Evolutionary conservation across 2,797 vertebrate genomes (phyloP), one percentile per base, ranked within the genome.

Genomic region (Anabacerthia variegaticeps): DNA sequence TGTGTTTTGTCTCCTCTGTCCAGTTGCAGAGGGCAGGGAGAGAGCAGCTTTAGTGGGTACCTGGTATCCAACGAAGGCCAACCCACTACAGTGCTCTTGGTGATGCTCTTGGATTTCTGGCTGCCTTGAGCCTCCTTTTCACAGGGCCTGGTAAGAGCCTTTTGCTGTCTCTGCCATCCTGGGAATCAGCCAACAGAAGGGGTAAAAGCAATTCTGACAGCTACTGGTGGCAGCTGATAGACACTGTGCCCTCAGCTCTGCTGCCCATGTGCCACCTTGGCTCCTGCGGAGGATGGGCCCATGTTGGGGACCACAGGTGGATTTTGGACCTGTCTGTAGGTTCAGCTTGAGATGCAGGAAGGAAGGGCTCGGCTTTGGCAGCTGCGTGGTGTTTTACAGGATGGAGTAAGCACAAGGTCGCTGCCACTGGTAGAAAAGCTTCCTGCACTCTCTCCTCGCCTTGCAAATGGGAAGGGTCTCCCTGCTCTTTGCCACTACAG

Each of bases 241-340:
- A 32, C 16, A 43, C 44, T 0, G 0, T 41, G 46, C 22, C 66
- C 28, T 43, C 18, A 19, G 51, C 32, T 69, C 39, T 63, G 52
- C 71, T 74, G 28, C 14, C 46, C 34, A 3, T 1, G 0, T 26
- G 28, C 28, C 30, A 56, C 22, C 27, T 43, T 46, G 24, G 34
- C 18, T 69, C 7, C 55, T 80, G 54, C 43, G 61, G 76, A 87
- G 32, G 12, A 2, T 80, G 20, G 28, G 46, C 32, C 65, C 15
- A 24, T 92, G 13, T 4, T 51, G 10, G 18, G n/a, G 46, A n/a
- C 41, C 23, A 49, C 6, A 2, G 30, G 24, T 22, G 15, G 43
- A 16, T 58, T 76, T 88, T 72, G 55, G 56, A 62, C 24, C 7
- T 74, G 12, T 51, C 10, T 54, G 20, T 75, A n/a, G 8, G 54